Percentiles rank a stretch among this genome's conserved stretches.
These are phyloP conservation scores for Ptychoptera albimana DNA, from an alignment of 2,888 invertebrate species.

Conservation along the genomic window DNA sequence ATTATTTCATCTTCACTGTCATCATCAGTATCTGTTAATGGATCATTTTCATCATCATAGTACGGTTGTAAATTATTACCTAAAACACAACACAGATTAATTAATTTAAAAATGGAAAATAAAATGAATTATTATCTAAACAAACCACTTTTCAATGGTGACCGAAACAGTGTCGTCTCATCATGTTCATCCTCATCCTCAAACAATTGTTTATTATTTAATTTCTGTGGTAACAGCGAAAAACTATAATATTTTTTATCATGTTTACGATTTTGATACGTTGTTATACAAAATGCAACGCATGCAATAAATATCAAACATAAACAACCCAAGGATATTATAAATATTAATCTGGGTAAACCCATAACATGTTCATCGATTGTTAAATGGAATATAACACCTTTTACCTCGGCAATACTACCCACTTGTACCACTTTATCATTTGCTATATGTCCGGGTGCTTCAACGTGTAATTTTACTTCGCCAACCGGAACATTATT, in stretches of 20 bases:
- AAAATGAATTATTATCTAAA: neutral
- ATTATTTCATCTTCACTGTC: slow-evolving; percentile 25
- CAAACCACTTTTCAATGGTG: slow-evolving; percentile 27
- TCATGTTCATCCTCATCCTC: slow-evolving; percentile 24
- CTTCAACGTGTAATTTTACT: slow-evolving; percentile 37
- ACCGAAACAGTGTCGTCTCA: slow-evolving; percentile 27
- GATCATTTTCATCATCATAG: slow-evolving; percentile 52
- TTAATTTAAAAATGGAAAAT: neutral
- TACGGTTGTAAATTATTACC: slow-evolving; percentile 38
- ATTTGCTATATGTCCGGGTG: slow-evolving; percentile 43
- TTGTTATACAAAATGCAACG: slow-evolving; percentile 23
- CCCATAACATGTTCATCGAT: slow-evolving; percentile 54
- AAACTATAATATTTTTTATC: slow-evolving; percentile 24
- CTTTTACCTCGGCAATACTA: slow-evolving; percentile 32
- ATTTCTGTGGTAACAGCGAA: slow-evolving; percentile 27
- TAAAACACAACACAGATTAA: slow-evolving; percentile 1
- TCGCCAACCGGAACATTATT: slow-evolving; percentile 24
- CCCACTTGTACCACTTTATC: slow-evolving; percentile 22
- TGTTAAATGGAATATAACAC: slow-evolving; percentile 50
- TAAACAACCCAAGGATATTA: slow-evolving; percentile 47
- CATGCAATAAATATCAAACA: slow-evolving; percentile 20
- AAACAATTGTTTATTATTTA: slow-evolving; percentile 18
- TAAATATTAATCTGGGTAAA: slow-evolving; percentile 59
- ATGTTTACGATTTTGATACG: slow-evolving; percentile 17
- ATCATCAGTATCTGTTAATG: slow-evolving; percentile 39